Base-by-base conservation (phyloP, 2,888 invertebrate species). In the Brachylomia viminalis region DNA sequence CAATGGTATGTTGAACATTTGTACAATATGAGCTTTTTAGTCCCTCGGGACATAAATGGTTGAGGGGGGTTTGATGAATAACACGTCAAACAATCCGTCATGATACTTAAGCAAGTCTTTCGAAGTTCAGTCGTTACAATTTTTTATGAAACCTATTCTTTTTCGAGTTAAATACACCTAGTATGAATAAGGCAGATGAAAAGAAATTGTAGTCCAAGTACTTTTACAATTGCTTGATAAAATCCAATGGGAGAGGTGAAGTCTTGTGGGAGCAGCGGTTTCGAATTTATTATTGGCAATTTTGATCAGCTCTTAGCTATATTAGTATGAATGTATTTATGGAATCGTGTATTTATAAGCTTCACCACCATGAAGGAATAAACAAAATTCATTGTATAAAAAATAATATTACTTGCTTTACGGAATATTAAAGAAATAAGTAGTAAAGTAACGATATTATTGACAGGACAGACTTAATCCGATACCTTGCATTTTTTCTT, bases 1-100 rank as follows among this genome's bases (percentile, higher is more conserved):
- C 86, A 83, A 83, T 84, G 86, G 83, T 85, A 83, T 84, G 86
- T 84, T 79, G 75, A 84, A 84, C 79, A 74, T 83, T 86, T 76
- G 75, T 79, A 85, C 66, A 83, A 70, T 83, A 72, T 78, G 72
- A 86, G 70, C 80, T 84, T 84, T 74, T 74, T 82, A 83, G 49
- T 86, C 77, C 70, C 49, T 64, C 3, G 15, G 58, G 86, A 68
- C 73, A 76, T 76, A 64, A 72, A 72, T 30, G 27, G 49, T 84
- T 69, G 58, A 74, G 66, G n/a, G 47, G 15, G 67, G 70, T 78
- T 67, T 86, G 73, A 80, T 80, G 65, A 73, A 80, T 74, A 70
- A 62, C 52, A 62, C 23, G 66, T 79, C 56, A 75, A 78, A 76
- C 71, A 62, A 75, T 38, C 38, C 68, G 64, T 83, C 67, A 49